Percentiles rank a stretch among this genome's conserved stretches.
Conservation (phyloP, 1,140 invertebrate genomes). For the Zaprionus davidi region DNA sequence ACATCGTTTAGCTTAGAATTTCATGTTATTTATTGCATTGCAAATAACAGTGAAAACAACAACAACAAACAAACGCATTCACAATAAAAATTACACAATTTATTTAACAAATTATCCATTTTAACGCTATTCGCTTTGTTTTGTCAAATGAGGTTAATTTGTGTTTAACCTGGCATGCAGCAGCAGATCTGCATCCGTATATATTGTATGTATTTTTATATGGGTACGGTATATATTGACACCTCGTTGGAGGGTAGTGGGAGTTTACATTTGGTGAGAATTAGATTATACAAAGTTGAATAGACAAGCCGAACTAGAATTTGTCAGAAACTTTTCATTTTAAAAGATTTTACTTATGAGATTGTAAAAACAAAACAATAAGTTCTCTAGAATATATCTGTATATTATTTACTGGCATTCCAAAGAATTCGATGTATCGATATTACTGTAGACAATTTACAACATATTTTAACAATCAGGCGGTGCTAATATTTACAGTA, state of each 20-base stretch:
- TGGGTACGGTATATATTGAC: not conserved
- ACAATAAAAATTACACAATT: slow-evolving; percentile 76
- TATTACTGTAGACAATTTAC: not conserved
- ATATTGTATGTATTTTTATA: not conserved
- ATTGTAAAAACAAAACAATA: too few relatives aligned
- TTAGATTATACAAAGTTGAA: not conserved
- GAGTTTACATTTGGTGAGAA: not conserved
- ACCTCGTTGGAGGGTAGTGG: not conserved
- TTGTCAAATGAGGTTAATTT: slow-evolving; percentile 84
- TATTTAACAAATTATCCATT: slow-evolving; percentile 84
- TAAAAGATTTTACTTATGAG: too few relatives aligned
- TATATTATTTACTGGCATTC: too few relatives aligned
- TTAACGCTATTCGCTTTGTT: slow-evolving; percentile 78
- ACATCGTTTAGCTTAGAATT: slow-evolving; percentile 62
- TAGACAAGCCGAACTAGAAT: not conserved
- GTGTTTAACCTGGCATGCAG: slow-evolving; percentile 69
- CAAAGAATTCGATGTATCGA: not conserved
- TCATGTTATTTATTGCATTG: slow-evolving; percentile 73
- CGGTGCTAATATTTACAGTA: slow-evolving; percentile 19
- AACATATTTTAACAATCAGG: slow-evolving; percentile 4
- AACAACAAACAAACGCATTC: slow-evolving; percentile 56
- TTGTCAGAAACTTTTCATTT: not conserved
- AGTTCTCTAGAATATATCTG: too few relatives aligned
- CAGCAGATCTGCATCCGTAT: slow-evolving; percentile 8
- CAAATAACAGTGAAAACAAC: slow-evolving; percentile 68